These are phyloP conservation scores for Malacosoma neustria DNA, from an alignment of 2,888 invertebrate genomes.

Conservation along the genomic window DNA sequence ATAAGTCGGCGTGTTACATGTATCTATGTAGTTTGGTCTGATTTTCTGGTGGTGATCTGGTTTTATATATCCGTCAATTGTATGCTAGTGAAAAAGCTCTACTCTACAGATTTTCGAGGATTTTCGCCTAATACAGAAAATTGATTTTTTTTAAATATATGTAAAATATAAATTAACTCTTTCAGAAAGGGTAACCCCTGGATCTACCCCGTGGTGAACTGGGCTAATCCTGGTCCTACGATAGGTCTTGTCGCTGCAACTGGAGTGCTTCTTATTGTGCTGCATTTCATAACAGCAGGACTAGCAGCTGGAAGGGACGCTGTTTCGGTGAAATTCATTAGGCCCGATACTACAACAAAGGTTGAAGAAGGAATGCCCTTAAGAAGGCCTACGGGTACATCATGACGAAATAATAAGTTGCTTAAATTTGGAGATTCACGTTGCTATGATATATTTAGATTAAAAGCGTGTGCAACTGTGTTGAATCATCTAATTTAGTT, in stretches of 20 bases:
- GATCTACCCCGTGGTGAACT: conserved; percentile 86
- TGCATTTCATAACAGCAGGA: conserved; percentile 76
- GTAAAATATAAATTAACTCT: too few relatives aligned
- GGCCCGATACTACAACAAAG: conserved; percentile 21
- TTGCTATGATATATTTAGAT: neutral
- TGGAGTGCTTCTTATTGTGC: conserved; percentile 74
- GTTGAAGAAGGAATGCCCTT: conserved; percentile 37
- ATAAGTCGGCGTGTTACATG: too few relatives aligned
- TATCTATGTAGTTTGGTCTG: too few relatives aligned
- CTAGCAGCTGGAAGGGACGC: conserved; percentile 66
- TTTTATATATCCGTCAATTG: too few relatives aligned
- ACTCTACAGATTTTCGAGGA: too few relatives aligned
- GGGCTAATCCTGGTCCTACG: conserved; percentile 78
- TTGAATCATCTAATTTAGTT: too few relatives aligned
- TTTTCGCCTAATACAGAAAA: too few relatives aligned
- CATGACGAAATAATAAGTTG: conserved; percentile 2
- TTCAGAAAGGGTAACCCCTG: conserved; percentile 77
- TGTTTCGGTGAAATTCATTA: conserved; percentile 26
- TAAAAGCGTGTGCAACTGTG: too few relatives aligned
- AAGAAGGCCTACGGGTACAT: conserved; percentile 19
- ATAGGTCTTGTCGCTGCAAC: conserved; percentile 76
- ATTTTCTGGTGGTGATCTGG: too few relatives aligned
- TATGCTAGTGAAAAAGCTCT: too few relatives aligned
- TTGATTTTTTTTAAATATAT: too few relatives aligned
- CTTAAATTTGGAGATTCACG: neutral